Evolutionary conservation across 2,888 invertebrate genomes (phyloP), one percentile per base, ranked within the genome.

Genomic region (Dromius quadrimaculatus): DNA sequence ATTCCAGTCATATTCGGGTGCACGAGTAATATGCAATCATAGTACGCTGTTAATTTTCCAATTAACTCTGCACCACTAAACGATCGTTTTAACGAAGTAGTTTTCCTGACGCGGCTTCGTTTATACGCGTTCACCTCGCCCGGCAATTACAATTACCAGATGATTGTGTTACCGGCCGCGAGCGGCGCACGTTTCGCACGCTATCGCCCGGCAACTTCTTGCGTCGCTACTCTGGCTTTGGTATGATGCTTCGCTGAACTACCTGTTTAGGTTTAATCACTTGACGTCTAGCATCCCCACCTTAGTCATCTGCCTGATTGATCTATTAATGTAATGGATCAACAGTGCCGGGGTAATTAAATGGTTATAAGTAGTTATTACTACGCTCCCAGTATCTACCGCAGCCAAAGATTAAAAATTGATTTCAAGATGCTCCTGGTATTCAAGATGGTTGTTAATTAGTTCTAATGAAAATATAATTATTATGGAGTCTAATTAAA

Each of bases 191-290:
- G n/a, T n/a, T n/a, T n/a, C n/a, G n/a, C n/a, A n/a, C n/a, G n/a
- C n/a, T n/a, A n/a, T n/a, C n/a, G n/a, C n/a, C n/a, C n/a, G n/a
- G n/a, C n/a, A n/a, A 47, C 47, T n/a, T n/a, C n/a, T n/a, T n/a
- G n/a, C 50, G 36, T 23, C 54, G 50, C 54, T 20, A 20, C 38
- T n/a, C 34, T 17, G 15, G 57, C 45, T 32, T 43, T 19, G 28
- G 17, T 20, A 45, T 38, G 41, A 38, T 23, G 54, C 15, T 54
- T 54, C 38, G 54, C 41, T 57, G 65, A 32, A 41, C 34, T 66
- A 66, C 54, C 66, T 68, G 68, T 59, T 68, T 59, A 45, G 43
- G 43, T 68, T 68, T 68, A 68, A 68, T 68, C 68, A 68, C 59
- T 23, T 38, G 66, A 38, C 23, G 65, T 22, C 22, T 28, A 20